These are phyloP conservation scores for Eumacrocentrus americanus DNA, from an alignment of 2,888 invertebrate genomes.

Conservation along the genomic window DNA sequence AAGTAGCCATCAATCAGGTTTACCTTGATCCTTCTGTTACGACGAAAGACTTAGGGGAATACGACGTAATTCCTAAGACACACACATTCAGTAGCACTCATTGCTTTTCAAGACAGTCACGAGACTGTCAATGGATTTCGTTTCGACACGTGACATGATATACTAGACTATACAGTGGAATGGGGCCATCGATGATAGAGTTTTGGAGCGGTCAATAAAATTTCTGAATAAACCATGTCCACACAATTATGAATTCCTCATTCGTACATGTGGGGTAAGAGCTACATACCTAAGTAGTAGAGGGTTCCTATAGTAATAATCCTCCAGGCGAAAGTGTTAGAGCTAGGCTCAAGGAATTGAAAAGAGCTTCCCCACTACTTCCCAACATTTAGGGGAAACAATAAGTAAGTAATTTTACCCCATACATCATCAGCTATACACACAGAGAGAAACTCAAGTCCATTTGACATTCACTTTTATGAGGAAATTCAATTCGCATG, in stretches of 20 bases:
- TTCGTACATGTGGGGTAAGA: not conserved
- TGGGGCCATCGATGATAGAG: not conserved
- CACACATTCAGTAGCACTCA: too few relatives aligned
- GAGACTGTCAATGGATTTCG: not conserved
- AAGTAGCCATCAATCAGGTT: too few relatives aligned
- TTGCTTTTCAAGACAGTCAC: too few relatives aligned
- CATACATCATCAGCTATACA: too few relatives aligned
- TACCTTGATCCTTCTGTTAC: too few relatives aligned
- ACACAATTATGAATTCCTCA: not conserved
- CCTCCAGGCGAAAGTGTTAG: not conserved
- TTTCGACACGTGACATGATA: not conserved
- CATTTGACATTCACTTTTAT: too few relatives aligned
- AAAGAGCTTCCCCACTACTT: not conserved
- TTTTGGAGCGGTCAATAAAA: not conserved
- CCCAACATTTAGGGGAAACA: not conserved
- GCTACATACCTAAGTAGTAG: not conserved
- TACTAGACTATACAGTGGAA: not conserved
- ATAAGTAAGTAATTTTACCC: not conserved
- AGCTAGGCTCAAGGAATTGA: not conserved
- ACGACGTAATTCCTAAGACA: too few relatives aligned
- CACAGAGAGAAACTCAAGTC: too few relatives aligned
- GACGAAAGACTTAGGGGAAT: too few relatives aligned
- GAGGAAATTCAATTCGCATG: too few relatives aligned
- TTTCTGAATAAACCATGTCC: not conserved
- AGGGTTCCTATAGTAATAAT: not conserved